Base-by-base conservation (phyloP, 2,113 vertebrate species). In the Myxocyprinus asiaticus region DNA sequence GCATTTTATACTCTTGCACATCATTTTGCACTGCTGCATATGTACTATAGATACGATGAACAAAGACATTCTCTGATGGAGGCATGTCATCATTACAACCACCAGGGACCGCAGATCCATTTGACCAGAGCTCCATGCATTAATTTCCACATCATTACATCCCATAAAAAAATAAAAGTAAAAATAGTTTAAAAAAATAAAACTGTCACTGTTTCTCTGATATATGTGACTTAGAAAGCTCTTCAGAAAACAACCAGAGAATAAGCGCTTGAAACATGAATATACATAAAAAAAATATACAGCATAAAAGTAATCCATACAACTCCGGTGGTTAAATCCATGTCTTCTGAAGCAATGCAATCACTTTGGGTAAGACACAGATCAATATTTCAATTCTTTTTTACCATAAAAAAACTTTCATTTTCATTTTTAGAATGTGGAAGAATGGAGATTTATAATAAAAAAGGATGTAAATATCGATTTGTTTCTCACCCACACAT, bases 141-240 rank as follows among this genome's bases (percentile, higher is more conserved):
- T 74, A 5, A 74, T 74, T 74, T 74, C 58, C 71, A 74, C 71
- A 74, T 74, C 71, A 74, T 74, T 63, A 74, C 56, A 62, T 63
- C 58, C 71, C 45, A 74, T 74, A 74, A 74, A 74, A 47, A 11
- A 14, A 62, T 14, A 8, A 56, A 62, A 62, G 15, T 74, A 74
- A 74, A 74, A 62, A 74, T 48, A 17, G 43, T n/a, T n/a, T n/a
- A n/a, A n/a, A n/a, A n/a, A 72, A 47, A 43, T 74, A 33, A 62
- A 74, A 74, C 44, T 74, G 71, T 48, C 58, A 63, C 44, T 50
- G 10, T 70, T 12, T 74, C 9, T 12, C 45, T 74, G 22, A 63
- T 4, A 22, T 74, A 50, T 62, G 9, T 50, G 63, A 58, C 5
- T 7, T 45, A 48, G 17, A 69, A 53, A 50, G 44, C 15, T 15